Base-by-base conservation (phyloP, 2,113 vertebrate genomes). In the Falcunculus frontatus region DNA sequence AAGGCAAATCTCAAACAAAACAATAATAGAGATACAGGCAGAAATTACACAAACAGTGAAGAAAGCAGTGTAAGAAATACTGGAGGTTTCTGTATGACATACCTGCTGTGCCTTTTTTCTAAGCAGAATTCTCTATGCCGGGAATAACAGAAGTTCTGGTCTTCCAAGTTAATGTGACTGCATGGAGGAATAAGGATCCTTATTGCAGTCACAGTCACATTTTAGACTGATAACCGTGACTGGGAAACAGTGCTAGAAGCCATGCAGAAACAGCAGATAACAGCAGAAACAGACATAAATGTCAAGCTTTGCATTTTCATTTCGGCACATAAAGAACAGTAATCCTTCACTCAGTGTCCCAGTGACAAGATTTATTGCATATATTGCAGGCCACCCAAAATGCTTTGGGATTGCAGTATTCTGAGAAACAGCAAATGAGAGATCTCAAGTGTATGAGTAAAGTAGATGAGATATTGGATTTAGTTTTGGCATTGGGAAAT, bases 291-390 rank as follows among this genome's bases (percentile, higher is more conserved):
- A 84, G 81, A 72, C 84, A 94, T 69, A 97, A 90, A 89, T 92
- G 90, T 84, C 76, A 93, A 84, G 52, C 64, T 97, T 93, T 95
- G 90, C 83, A 95, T 93, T 94, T 93, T 94, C 83, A 80, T 91
- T 96, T 91, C 3, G 1, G 65, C 74, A 62, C 63, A 39, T 95
- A 94, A 84, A 88, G 82, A 95, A 90, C 62, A 62, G 89, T 42
- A 94, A 85, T 96, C 84, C 63, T 79, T 96, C 91, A 89, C 62
- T 89, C 87, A 41, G 42, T 87, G 70, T 85, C 84, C 55, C 62
- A 65, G 41, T 85, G 94, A 94, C 78, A 95, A 93, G 87, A 94
- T 91, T 87, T 89, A 95, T 76, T 87, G 64, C 42, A 39, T 16
- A 26, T 63, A 73, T 75, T 90, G 41, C 67, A 87, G 78, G 47